phyloP scores from a whole-genome alignment of 2,113 vertebrate genomes.

The Hemicordylus capensis region DNA sequence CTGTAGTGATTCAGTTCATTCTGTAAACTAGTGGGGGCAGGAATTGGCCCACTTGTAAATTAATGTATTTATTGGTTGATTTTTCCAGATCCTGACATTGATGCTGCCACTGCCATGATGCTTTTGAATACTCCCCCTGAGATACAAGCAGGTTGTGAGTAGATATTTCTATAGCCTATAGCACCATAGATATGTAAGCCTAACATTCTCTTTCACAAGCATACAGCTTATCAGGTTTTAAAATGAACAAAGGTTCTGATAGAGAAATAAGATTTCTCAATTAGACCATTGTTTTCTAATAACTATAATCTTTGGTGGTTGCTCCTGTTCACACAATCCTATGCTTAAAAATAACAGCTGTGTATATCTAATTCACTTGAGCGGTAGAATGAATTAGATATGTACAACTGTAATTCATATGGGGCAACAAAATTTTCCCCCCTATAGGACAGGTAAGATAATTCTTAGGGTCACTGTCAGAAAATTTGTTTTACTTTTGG shows the following conservation, averaged over 20 bases:
- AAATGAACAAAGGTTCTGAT: constrained; percentile 62
- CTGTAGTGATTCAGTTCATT: constrained; percentile 49
- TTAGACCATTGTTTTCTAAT: constrained; percentile 48
- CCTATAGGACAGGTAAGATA: constrained; percentile 24
- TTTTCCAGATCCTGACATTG: constrained; percentile 89
- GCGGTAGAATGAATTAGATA: constrained; percentile 37
- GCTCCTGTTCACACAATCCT: constrained; percentile 44
- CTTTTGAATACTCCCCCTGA: constrained; percentile 88
- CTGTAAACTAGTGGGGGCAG: constrained; percentile 61
- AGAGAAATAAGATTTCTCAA: constrained; percentile 46
- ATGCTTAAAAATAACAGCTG: constrained; percentile 52
- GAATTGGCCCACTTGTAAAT: constrained; percentile 75
- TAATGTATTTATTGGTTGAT: constrained; percentile 86
- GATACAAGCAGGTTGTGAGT: constrained; percentile 88
- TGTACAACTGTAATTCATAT: constrained; percentile 63
- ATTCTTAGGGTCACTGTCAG: constrained; percentile 40
- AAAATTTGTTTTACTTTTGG: background rate
- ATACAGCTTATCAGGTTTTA: constrained; percentile 47
- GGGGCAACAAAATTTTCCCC: constrained; percentile 33
- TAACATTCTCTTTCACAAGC: constrained; percentile 71
- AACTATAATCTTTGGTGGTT: constrained; percentile 43
- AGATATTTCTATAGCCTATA: constrained; percentile 83
- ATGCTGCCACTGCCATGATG: constrained; percentile 87
- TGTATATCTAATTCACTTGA: constrained; percentile 32
- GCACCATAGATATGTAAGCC: constrained; percentile 76